Percentiles rank a stretch among this genome's conserved stretches.
Evolutionary conservation across 2,888 invertebrate genomes (phyloP).

Genomic region (Lagria hirta): DNA sequence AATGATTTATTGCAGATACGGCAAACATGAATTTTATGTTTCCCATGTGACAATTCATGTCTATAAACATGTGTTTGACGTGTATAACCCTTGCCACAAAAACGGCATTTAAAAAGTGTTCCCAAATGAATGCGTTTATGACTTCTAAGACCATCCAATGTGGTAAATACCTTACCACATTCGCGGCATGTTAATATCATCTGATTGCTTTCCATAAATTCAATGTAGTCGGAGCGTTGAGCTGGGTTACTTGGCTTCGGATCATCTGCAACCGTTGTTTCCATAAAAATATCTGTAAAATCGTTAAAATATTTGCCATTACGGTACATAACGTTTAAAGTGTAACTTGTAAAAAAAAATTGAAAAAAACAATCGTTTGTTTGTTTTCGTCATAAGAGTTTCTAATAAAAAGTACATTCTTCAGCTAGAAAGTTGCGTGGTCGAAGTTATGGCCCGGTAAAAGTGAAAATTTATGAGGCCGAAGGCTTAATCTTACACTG

Average conservation of each 20-base stretch:
- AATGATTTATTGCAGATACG: conserved; percentile 52
- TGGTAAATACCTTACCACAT: conserved; percentile 50
- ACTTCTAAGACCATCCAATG: conserved; percentile 47
- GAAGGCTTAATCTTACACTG: no score
- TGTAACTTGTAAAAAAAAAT: no score
- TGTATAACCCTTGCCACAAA: conserved; percentile 51
- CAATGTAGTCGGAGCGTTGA: conserved; percentile 45
- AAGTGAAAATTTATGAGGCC: no score
- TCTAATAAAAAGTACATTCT: no score
- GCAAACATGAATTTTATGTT: conserved; percentile 51
- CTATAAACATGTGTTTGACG: conserved; percentile 49
- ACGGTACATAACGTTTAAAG: no score
- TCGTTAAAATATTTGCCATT: no score
- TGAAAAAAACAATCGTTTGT: no score
- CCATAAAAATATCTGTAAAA: no score
- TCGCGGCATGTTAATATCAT: conserved; percentile 49
- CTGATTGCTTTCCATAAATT: conserved; percentile 50
- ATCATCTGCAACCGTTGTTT: no score
- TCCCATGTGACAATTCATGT: conserved; percentile 49
- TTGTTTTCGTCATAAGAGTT: no score
- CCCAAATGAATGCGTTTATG: conserved; percentile 50
- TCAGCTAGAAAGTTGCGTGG: no score
- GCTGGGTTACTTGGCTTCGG: neutral
- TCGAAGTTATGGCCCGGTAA: no score
- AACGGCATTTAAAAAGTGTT: conserved; percentile 50